Base-by-base conservation (phyloP, 2,797 vertebrate genomes). In the Masticophis lateralis region DNA sequence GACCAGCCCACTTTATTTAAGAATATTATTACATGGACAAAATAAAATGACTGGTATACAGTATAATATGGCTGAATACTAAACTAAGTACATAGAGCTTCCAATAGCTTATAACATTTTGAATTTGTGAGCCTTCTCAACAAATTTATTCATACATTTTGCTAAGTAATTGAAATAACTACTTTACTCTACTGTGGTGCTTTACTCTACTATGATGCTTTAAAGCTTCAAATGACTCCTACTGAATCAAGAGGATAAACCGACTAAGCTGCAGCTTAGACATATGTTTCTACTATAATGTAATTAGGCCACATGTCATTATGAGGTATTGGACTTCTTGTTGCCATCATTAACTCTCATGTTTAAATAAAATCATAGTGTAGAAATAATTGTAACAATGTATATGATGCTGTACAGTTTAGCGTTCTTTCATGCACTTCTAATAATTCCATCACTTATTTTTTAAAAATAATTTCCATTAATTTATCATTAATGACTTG, bases 361-460 rank as follows among this genome's bases (percentile, higher is more conserved):
- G n/a, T 12, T 90, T 90, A 55, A 69, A 86, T 91, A 91, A 47
- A 86, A 86, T 86, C 27, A 51, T n/a, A 32, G 11, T 1, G 53
- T 91, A 55, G 32, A 91, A 86, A 91, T 91, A 87, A 63, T 32
- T 91, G 51, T 91, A 83, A 47, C 37, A 60, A 61, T 59, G 14
- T 53, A 32, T 11, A 59, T 13, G 43, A 86, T 12, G 43, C 28
- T 22, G n/a, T 91, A 61, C 10, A 22, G 61, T 60, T 51, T 28
- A 91, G 79, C 2, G 3, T 53, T 86, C 69, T 86, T 79, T 16
- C 2, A 61, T 53, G 22, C 47, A 61, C 14, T 59, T 47, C 61
- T 60, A n/a, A 57, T 61, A 47, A 87, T 63, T 53, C 5, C 43
- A 25, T 69, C n/a, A 69, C n/a, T 69, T 69, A 32, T 69, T 69